A percentile compares a stretch with the other conserved stretches of the same genome.
These are phyloP conservation scores for Crotalus viridis DNA, from an alignment of 2,113 vertebrate species.

Conservation along the genomic window DNA sequence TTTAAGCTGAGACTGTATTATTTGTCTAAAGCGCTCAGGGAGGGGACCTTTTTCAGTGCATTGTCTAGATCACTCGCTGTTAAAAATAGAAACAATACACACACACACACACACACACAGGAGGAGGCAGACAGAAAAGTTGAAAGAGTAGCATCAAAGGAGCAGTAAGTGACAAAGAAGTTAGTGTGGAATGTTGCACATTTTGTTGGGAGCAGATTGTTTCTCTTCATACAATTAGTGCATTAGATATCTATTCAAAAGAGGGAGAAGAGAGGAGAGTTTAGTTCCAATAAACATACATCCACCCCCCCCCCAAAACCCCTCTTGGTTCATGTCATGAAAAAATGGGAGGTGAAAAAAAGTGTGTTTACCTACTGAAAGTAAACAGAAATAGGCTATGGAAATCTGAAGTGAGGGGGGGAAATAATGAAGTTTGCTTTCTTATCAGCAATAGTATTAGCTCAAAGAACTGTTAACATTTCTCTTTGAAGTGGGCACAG, in stretches of 20 bases:
- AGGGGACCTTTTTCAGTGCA: slow-evolving; percentile 38
- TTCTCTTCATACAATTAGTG: slow-evolving; percentile 42
- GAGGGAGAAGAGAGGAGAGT: slow-evolving; percentile 16
- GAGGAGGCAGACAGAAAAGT: slow-evolving; percentile 18
- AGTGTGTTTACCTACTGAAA: slow-evolving; percentile 49
- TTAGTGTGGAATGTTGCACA: slow-evolving; percentile 19
- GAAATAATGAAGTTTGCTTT: slow-evolving; percentile 35
- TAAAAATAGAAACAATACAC: background rate
- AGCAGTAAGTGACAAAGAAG: slow-evolving; percentile 38
- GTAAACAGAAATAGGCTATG: slow-evolving; percentile 27
- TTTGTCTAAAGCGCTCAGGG: slow-evolving; percentile 62
- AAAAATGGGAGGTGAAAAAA: slow-evolving; percentile 5
- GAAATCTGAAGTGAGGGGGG: background rate
- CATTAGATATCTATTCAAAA: slow-evolving; percentile 18
- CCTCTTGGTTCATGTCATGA: slow-evolving; percentile 18
- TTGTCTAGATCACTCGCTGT: slow-evolving; percentile 52
- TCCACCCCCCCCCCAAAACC: slow-evolving; percentile 22
- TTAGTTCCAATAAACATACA: slow-evolving; percentile 57
- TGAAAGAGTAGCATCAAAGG: slow-evolving; percentile 54
- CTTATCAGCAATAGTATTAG: slow-evolving; percentile 6
- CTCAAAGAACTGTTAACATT: slow-evolving; percentile 9
- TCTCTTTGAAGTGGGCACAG: slow-evolving; percentile 31
- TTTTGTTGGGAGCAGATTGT: slow-evolving; percentile 29
- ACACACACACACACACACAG: background rate
- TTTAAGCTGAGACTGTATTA: slow-evolving; percentile 41